phyloP scores from a whole-genome alignment of 2,888 invertebrate genomes.

The Caenorhabditis panamensis region DNA sequence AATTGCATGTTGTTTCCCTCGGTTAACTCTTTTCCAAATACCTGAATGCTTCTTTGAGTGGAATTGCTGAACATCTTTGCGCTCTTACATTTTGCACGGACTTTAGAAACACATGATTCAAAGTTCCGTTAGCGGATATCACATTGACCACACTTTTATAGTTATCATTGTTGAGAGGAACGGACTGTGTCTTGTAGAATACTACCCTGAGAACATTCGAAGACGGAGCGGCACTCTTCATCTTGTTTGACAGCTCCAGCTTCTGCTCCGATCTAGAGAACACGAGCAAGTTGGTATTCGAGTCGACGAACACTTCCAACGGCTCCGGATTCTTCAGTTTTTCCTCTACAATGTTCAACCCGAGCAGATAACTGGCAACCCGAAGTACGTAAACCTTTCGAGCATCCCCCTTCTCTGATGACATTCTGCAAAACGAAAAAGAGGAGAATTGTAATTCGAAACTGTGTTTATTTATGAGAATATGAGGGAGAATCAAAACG shows the following conservation, averaged over 20 bases:
- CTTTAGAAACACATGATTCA: slow-evolving; percentile 85
- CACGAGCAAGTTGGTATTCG: slow-evolving; percentile 72
- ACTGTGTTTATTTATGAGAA: slow-evolving; percentile 8
- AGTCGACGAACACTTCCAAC: slow-evolving; percentile 76
- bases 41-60: slow-evolving; percentile 57
- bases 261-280: slow-evolving; percentile 76
- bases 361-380: slow-evolving; percentile 65
- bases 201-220: slow-evolving; percentile 82
- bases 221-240: slow-evolving; percentile 40
- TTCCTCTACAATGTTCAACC: slow-evolving; percentile 71
- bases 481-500: background rate
- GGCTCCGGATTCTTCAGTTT: slow-evolving; percentile 75
- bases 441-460: background rate
- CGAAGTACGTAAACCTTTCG: slow-evolving; percentile 63
- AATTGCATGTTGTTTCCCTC: slow-evolving; percentile 82
- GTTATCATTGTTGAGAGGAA: slow-evolving; percentile 85
- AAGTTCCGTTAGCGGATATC: slow-evolving; percentile 85
- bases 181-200: slow-evolving; percentile 85
- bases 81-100: slow-evolving; percentile 84
- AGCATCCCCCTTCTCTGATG: slow-evolving; percentile 52
- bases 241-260: slow-evolving; percentile 77
- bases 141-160: slow-evolving; percentile 84
- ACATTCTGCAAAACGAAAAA: slow-evolving; percentile 18
- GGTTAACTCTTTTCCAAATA: slow-evolving; percentile 77
- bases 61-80: background rate